Percentiles rank a stretch among this genome's conserved stretches.
Evolutionary conservation across 2,888 invertebrate genomes (phyloP).

Genomic region (Teinopalpus imperialis): DNA sequence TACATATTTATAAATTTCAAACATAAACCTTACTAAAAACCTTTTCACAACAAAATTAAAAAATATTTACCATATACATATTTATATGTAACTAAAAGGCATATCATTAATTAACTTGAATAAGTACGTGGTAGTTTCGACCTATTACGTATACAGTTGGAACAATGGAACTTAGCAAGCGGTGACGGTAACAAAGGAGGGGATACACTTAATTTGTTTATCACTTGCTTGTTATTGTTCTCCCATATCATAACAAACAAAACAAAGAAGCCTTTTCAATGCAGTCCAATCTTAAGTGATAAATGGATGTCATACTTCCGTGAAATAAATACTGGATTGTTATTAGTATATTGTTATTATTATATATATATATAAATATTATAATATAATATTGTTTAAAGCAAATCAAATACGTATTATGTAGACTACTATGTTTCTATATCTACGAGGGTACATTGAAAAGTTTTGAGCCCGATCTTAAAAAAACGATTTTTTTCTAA

Average conservation of each 20-base stretch:
- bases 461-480: no score
- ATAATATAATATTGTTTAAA: no score
- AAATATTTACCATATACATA: no score
- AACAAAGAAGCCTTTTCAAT: conserved; percentile 56
- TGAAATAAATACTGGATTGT: conserved; percentile 42
- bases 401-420: no score
- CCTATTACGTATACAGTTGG: conserved; percentile 9
- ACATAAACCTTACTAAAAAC: no score
- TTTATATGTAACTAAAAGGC: conserved; percentile 5
- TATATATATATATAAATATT: no score
- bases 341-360: no score
- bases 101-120: conserved; percentile 6
- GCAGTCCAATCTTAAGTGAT: conserved; percentile 68
- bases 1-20: no score
- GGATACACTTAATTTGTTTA: conserved; percentile 24
- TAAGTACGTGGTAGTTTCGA: conserved; percentile 8
- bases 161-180: conserved; percentile 14
- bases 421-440: no score
- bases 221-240: conserved; percentile 48
- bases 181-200: conserved; percentile 11
- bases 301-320: conserved; percentile 64
- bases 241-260: conserved; percentile 56
- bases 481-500: no score
- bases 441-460: no score
- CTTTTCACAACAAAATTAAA: no score